These are phyloP conservation scores for Ichneumoninae sp. DNA, from an alignment of 2,888 invertebrate species.

Conservation along the genomic window DNA sequence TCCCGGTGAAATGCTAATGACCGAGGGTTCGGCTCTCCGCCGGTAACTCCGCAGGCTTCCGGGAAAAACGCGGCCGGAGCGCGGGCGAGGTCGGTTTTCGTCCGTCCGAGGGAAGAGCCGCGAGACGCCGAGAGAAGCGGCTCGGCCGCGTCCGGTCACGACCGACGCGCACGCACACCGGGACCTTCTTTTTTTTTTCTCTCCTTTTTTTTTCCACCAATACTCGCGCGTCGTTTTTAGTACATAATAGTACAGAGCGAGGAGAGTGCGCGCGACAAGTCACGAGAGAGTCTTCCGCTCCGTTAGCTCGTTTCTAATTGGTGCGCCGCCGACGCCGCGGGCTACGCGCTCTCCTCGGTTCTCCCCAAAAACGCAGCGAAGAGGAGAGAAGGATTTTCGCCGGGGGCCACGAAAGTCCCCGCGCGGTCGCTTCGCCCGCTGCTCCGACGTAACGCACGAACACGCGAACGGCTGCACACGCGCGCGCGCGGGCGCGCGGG, in stretches of 20 bases:
- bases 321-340: slow-evolving; percentile 64
- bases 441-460: slow-evolving; percentile 30
- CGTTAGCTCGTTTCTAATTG: slow-evolving; percentile 74
- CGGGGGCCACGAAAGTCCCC: slow-evolving; percentile 36
- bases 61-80: slow-evolving; percentile 18
- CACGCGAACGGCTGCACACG: slow-evolving; percentile 18
- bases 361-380: slow-evolving; percentile 48
- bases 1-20: neutral
- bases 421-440: slow-evolving; percentile 28
- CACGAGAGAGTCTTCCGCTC: slow-evolving; percentile 72
- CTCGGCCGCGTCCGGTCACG: slow-evolving; percentile 57
- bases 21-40: neutral
- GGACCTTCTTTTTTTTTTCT: too few species aligned
- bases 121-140: slow-evolving; percentile 42
- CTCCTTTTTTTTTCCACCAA: neutral
- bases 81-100: slow-evolving; percentile 27
- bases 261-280: slow-evolving; percentile 63
- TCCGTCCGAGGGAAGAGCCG: slow-evolving; percentile 71
- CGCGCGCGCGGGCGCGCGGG: slow-evolving; percentile 28
- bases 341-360: slow-evolving; percentile 13
- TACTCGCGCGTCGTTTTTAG: neutral
- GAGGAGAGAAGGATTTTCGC: slow-evolving; percentile 29
- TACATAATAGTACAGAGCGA: slow-evolving; percentile 47
- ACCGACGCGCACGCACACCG: slow-evolving; percentile 1
- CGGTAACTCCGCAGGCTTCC: neutral